These are phyloP conservation scores for Drosophila saltans DNA, from an alignment of 1,140 invertebrate genomes.

Conservation along the genomic window DNA sequence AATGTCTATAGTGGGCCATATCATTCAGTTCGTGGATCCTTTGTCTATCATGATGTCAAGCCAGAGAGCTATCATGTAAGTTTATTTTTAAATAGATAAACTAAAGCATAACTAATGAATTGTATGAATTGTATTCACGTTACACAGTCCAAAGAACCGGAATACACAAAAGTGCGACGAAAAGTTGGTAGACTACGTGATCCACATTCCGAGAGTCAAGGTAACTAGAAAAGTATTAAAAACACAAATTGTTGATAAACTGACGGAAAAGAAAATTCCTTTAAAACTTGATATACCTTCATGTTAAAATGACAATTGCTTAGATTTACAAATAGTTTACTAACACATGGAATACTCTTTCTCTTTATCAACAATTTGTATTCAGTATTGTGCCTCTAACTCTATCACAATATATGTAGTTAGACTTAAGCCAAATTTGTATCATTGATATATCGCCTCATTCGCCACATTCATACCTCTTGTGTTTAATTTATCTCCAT, in stretches of 20 bases:
- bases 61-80: slow-evolving; percentile 84
- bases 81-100: slow-evolving; percentile 13
- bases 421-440: slow-evolving; percentile 11
- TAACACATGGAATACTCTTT: not conserved
- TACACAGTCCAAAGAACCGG: slow-evolving; percentile 88
- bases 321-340: too few species aligned
- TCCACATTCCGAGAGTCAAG: slow-evolving; percentile 91
- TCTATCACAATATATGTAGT: slow-evolving; percentile 8
- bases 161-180: slow-evolving; percentile 91
- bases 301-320: too few species aligned
- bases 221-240: slow-evolving; percentile 82
- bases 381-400: not conserved
- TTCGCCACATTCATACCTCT: slow-evolving; percentile 17
- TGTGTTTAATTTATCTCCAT: slow-evolving; percentile 33
- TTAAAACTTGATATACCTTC: too few species aligned
- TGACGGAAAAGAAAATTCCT: not conserved
- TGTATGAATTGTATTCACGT: too few species aligned
- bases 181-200: slow-evolving; percentile 90
- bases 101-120: too few species aligned
- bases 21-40: slow-evolving; percentile 93
- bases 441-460: slow-evolving; percentile 32
- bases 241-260: slow-evolving; percentile 6
- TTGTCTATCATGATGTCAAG: slow-evolving; percentile 94
- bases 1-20: slow-evolving; percentile 93
- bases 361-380: slow-evolving; percentile 4